Percentiles rank a stretch among this genome's conserved stretches.
Evolutionary conservation across 2,113 vertebrate species (phyloP).

Genomic region (Apeltes quadracus): DNA sequence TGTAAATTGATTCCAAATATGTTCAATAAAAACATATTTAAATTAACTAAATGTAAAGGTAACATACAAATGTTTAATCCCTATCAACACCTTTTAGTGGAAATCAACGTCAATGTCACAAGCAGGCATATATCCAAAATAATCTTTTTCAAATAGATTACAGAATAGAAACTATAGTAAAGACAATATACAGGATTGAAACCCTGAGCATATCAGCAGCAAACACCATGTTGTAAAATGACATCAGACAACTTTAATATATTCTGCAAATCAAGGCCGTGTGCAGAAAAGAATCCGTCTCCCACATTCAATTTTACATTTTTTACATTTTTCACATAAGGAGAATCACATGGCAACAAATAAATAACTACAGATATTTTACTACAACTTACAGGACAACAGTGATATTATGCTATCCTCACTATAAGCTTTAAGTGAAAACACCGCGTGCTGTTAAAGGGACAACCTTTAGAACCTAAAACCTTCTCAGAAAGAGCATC

Average conservation of each 20-base stretch:
- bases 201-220: constrained; percentile 80
- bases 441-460: constrained; percentile 70
- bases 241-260: constrained; percentile 54
- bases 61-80: not conserved
- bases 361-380: constrained; percentile 73
- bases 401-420: constrained; percentile 76
- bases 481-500: constrained; percentile 44
- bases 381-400: constrained; percentile 79
- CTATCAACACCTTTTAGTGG: constrained; percentile 62
- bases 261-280: constrained; percentile 63
- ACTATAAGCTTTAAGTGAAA: constrained; percentile 72
- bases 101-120: constrained; percentile 77
- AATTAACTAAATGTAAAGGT: not conserved
- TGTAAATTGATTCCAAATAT: not conserved
- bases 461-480: constrained; percentile 59
- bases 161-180: constrained; percentile 80
- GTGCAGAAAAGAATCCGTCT: constrained; percentile 73
- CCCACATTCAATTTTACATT: constrained; percentile 76
- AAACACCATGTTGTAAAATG: constrained; percentile 54
- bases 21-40: not conserved
- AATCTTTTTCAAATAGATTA: constrained; percentile 82
- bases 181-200: constrained; percentile 75
- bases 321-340: constrained; percentile 75
- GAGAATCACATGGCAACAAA: constrained; percentile 80
- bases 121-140: constrained; percentile 84